These are phyloP conservation scores for Paralvinella palmiformis DNA, from an alignment of 1,140 invertebrate species.

Conservation along the genomic window DNA sequence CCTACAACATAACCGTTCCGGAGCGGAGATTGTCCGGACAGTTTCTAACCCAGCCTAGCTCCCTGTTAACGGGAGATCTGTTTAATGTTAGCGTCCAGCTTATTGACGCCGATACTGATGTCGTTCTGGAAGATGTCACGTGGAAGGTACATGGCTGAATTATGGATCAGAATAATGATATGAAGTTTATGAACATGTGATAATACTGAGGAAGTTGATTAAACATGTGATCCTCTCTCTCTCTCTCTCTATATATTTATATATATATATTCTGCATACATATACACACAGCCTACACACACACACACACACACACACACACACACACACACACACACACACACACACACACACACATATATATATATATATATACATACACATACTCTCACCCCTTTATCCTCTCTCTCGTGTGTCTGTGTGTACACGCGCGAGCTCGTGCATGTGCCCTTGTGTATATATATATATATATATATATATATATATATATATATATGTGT, in stretches of 20 bases:
- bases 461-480: background rate
- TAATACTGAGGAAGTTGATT: background rate
- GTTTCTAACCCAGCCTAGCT: background rate
- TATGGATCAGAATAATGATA: background rate
- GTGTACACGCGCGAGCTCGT: background rate
- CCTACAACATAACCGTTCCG: background rate
- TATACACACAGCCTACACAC: background rate
- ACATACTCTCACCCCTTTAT: background rate
- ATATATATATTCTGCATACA: background rate
- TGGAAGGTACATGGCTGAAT: background rate
- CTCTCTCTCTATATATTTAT: background rate
- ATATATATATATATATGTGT: background rate
- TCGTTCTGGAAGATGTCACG: background rate
- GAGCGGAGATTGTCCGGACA: background rate
- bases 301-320: background rate
- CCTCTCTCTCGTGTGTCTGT: background rate
- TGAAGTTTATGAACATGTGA: background rate
- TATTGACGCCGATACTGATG: background rate
- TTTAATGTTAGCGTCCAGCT: background rate
- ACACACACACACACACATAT: background rate
- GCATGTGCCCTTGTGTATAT: background rate
- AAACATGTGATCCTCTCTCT: background rate
- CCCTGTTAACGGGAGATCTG: background rate
- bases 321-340: background rate
- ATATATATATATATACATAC: background rate